phyloP scores from a whole-genome alignment of 2,888 invertebrate species.

The Stenichneumon culpator region DNA sequence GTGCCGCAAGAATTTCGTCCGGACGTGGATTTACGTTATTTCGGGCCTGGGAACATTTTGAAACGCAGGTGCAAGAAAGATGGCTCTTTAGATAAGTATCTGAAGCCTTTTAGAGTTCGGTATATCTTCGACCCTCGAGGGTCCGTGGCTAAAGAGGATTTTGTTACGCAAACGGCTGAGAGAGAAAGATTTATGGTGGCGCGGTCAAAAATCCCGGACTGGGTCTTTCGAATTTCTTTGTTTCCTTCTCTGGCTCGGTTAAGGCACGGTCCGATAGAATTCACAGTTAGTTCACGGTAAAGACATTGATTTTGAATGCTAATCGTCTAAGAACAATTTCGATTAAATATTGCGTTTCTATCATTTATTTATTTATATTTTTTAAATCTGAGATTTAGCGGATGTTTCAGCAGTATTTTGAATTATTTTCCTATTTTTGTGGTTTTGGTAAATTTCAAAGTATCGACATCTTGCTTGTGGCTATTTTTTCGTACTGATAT shows the following conservation, averaged over 20 bases:
- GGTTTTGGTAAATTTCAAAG: neutral
- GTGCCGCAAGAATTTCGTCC: slow-evolving; percentile 13
- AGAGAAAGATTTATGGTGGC: slow-evolving; percentile 56
- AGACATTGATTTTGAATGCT: slow-evolving; percentile 16
- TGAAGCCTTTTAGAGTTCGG: slow-evolving; percentile 53
- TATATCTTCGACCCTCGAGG: slow-evolving; percentile 43
- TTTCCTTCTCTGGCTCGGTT: slow-evolving; percentile 41
- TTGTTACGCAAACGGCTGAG: slow-evolving; percentile 55
- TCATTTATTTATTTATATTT: neutral
- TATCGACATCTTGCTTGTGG: neutral
- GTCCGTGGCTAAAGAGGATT: slow-evolving; percentile 59
- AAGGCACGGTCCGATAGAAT: slow-evolving; percentile 25
- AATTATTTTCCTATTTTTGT: slow-evolving; percentile 3
- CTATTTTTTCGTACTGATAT: neutral
- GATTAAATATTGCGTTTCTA: slow-evolving; percentile 14
- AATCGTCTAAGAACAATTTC: slow-evolving; percentile 16
- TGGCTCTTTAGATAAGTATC: slow-evolving; percentile 46
- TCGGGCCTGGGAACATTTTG: slow-evolving; percentile 25
- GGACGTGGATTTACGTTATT: slow-evolving; percentile 51
- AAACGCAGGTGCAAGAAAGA: slow-evolving; percentile 52
- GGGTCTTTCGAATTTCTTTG: slow-evolving; percentile 50
- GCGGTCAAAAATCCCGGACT: slow-evolving; percentile 47
- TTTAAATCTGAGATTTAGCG: neutral
- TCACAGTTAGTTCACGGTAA: slow-evolving; percentile 22
- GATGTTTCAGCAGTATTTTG: neutral